Conservation (phyloP, 64 coral and sea anemone genomes). For the Pocillopora damicornis region DNA sequence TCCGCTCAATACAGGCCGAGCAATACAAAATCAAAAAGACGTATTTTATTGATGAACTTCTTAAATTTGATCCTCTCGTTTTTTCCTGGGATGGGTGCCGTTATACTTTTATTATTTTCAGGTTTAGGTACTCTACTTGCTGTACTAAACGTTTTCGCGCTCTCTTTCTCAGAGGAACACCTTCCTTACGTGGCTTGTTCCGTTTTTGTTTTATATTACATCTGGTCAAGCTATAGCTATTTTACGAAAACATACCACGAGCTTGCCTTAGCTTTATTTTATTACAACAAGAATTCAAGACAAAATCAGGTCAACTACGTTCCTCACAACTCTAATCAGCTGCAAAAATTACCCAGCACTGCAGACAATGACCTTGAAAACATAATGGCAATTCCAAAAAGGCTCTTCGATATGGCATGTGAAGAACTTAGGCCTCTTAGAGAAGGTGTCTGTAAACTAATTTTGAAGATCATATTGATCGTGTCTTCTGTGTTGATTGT, state of each 20-base stretch:
- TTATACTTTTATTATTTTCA: neutral
- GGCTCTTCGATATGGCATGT: constrained; percentile 5
- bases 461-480: neutral
- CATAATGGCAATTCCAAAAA: neutral
- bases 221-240: constrained; percentile 21
- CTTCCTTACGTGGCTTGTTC: neutral
- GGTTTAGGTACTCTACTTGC: neutral
- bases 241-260: constrained; percentile 23
- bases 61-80: no score
- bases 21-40: no score
- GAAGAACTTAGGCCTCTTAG: constrained; percentile 18
- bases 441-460: neutral
- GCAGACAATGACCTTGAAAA: neutral
- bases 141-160: neutral
- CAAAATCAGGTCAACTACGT: no score
- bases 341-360: neutral
- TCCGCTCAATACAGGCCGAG: no score
- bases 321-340: neutral
- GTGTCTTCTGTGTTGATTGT: neutral
- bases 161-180: neutral
- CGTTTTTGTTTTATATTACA: neutral
- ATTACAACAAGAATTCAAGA: neutral
- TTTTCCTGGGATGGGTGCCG: neutral
- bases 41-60: no score
- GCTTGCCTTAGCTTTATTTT: neutral